Conservation (phyloP, 2,113 vertebrate species). For the Glaucomys volans region DNA sequence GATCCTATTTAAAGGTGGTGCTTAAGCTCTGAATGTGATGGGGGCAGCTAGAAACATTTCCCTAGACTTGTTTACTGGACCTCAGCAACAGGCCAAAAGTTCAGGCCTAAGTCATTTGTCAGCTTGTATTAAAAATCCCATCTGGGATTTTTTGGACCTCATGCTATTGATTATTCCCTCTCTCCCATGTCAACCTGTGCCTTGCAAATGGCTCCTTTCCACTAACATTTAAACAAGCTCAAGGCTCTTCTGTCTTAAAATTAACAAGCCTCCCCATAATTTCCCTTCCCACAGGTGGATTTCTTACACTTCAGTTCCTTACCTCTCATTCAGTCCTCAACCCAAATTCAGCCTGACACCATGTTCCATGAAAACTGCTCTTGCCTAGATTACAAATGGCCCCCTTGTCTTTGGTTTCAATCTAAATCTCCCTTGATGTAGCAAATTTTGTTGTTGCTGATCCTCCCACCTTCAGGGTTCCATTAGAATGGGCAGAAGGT, state of each 20-base stretch:
- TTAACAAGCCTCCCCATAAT: too few relatives aligned
- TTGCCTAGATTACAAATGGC: background rate
- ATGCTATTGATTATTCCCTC: background rate
- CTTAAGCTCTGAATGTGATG: background rate
- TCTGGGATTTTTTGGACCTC: background rate
- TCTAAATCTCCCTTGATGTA: background rate
- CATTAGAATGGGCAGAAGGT: background rate
- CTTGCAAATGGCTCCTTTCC: background rate
- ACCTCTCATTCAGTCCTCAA: background rate
- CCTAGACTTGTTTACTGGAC: background rate
- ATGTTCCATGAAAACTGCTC: background rate
- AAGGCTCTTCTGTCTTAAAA: background rate
- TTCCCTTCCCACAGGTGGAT: fast-evolving
- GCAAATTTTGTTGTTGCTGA: background rate
- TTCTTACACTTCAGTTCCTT: background rate
- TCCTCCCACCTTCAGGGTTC: fast-evolving
- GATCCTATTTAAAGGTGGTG: background rate
- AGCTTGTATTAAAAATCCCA: background rate
- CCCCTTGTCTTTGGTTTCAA: background rate
- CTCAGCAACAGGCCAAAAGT: slow-evolving; percentile 18
- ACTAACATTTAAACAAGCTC: background rate
- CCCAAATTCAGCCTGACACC: background rate
- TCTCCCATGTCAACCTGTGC: background rate
- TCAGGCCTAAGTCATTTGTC: background rate
- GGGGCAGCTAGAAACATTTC: background rate